Base-by-base conservation (phyloP, 2,797 vertebrate species). In the Sebastes hubbsi region DNA sequence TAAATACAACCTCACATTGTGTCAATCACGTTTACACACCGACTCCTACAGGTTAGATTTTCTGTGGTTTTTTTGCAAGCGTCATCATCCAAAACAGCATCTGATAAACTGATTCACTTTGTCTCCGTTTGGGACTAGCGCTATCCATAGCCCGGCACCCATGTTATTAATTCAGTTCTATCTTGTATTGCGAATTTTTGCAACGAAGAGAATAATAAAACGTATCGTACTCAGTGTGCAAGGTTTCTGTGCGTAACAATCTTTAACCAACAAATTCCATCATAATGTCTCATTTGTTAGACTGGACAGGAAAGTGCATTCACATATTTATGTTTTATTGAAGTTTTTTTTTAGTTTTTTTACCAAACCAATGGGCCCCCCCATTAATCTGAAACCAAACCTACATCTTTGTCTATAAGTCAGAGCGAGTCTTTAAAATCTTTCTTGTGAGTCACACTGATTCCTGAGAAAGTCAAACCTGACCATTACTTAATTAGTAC, bases 401-500 rank as follows among this genome's bases (percentile, higher is more conserved):
- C 27, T 11, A 22, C 7, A 54, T 5, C 49, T 38, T 36, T 12
- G 8, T 54, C 20, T 22, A 2, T 11, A 36, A 62, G 7, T 70
- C 64, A 56, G 9, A 73, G 24, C n/a, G 6, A 3, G 9, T 36
- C 49, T 54, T 64, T 59, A 34, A 55, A 68, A 42, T 18, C n/a
- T 25, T 7, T 25, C 54, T 24, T 55, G 18, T 63, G 54, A 81
- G 7, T 69, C 34, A 32, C 4, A 2, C 27, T 63, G 32, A 76
- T 64, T 55, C 27, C 42, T 29, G 2, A 76, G 5, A 46, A 58
- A 72, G 10, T 65, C 34, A 78, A 71, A 77, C 59, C 29, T 54
- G 60, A 64, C 60, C 72, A 77, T 85, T 82, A 72, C 63, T 81
- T 82, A 72, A 91, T 92, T 82, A 69, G 30, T 72, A 42, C 38